phyloP scores from a whole-genome alignment of 2,888 invertebrate species.

The Aphelenchoides bicaudatus region DNA sequence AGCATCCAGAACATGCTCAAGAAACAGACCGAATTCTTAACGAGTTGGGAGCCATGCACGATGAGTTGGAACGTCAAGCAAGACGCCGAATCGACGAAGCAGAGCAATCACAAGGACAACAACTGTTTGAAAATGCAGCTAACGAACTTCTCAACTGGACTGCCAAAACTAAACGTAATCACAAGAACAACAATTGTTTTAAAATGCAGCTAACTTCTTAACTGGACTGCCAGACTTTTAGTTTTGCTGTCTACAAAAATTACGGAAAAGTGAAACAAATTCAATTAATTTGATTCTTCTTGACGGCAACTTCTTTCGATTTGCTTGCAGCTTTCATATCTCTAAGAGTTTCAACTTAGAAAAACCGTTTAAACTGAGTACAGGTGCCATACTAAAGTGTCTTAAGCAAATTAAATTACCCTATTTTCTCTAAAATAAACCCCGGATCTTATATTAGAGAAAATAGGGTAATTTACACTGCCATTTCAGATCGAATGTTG shows the following conservation, averaged over 20 bases:
- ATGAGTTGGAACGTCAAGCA: slow-evolving; percentile 76
- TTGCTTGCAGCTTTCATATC: too few species aligned
- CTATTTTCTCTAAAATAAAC: too few species aligned
- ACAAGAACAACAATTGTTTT: slow-evolving; percentile 89
- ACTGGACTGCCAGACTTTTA: slow-evolving; percentile 35
- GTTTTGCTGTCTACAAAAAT: neutral
- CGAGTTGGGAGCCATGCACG: slow-evolving; percentile 83
- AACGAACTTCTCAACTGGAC: slow-evolving; percentile 40
- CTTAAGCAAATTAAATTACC: too few species aligned
- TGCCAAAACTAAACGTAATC: slow-evolving; percentile 67
- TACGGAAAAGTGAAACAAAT: slow-evolving; percentile 6
- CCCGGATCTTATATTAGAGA: too few species aligned
- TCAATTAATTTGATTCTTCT: too few species aligned
- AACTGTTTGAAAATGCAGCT: slow-evolving; percentile 72
- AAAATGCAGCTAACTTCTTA: slow-evolving; percentile 59
- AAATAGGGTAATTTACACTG: too few species aligned
- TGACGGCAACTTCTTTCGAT: too few species aligned
- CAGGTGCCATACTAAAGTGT: too few species aligned
- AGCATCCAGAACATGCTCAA: slow-evolving; percentile 82
- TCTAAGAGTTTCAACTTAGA: too few species aligned
- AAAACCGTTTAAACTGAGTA: too few species aligned
- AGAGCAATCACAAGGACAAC: slow-evolving; percentile 89
- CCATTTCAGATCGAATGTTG: slow-evolving; percentile 29
- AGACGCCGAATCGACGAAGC: slow-evolving; percentile 76
- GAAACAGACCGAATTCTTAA: slow-evolving; percentile 80